Base-by-base conservation (phyloP, 2,888 invertebrate genomes). In the Melinopterus prodromus region DNA sequence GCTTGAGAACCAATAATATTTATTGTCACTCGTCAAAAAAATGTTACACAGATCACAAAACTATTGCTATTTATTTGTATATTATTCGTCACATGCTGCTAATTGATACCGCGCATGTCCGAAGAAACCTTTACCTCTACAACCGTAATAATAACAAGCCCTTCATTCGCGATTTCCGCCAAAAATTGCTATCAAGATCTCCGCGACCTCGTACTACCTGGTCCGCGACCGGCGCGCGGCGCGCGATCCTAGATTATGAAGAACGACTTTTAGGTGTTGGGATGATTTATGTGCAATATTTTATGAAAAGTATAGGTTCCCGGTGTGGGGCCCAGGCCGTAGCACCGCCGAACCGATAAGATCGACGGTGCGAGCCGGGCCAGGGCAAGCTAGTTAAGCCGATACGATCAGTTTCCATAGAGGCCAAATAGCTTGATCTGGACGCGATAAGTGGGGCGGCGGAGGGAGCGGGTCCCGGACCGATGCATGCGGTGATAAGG, bases 311-410 rank as follows among this genome's bases (percentile, higher is more conserved):
- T 86, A 84, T 86, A 85, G 85, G 86, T 86, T 85, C 84, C 84
- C 84, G 84, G 82, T 80, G 80, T 76, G 81, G 74, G 84, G 80
- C 71, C 74, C 36, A 36, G 26, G 53, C 53, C 53, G 53, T 53
- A 53, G 53, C 12, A 53, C 53, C 53, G 53, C 53, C 53, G 53
- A 53, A 84, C 85, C 88, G 90, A 91, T 91, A 90, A 87, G 89
- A 91, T 91, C 91, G 53, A 53, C 74, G 74, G 37, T 74, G 37
- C 74, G 36, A 88, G 89, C 89, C 89, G 82, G 91, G 90, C 85
- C 87, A 86, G 87, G 87, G 87, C 88, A 87, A 91, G 91, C 91
- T 91, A 91, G 91, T 91, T 91, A 91, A 89, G 83, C 87, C 88
- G 91, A 91, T 91, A 91, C 88, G 87, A 91, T 91, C 91, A 85